A percentile compares a stretch with the other conserved stretches of the same genome.
Conservation (phyloP, 2,113 vertebrate genomes). For the Phyllostomus hastatus region DNA sequence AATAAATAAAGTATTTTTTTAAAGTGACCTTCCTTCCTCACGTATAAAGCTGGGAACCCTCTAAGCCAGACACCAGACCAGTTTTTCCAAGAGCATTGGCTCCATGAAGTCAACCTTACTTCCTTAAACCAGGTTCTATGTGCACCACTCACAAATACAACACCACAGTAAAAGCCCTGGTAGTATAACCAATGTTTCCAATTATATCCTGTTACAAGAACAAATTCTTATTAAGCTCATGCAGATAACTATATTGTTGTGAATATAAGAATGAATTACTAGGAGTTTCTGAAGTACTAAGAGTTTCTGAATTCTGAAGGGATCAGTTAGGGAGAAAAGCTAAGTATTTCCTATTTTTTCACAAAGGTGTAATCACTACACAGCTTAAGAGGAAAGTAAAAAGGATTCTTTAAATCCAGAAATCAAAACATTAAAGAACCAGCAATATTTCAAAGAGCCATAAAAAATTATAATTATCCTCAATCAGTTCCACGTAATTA, state of each 20-base stretch:
- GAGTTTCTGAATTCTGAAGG: neutral
- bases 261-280: conserved; percentile 6
- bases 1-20: too few relatives aligned
- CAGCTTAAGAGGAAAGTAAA: neutral
- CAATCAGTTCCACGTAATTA: neutral
- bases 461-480: neutral
- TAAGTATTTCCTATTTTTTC: neutral
- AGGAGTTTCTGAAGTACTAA: neutral
- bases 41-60: neutral
- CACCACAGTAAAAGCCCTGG: neutral
- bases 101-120: neutral
- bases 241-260: neutral
- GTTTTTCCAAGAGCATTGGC: neutral
- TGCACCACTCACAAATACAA: neutral
- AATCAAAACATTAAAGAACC: neutral
- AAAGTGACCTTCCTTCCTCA: neutral
- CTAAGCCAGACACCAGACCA: neutral
- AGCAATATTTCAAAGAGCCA: neutral
- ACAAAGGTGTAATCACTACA: neutral
- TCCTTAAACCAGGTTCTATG: neutral
- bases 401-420: neutral
- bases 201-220: neutral
- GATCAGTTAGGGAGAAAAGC: neutral
- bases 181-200: neutral
- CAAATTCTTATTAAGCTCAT: neutral